These are phyloP conservation scores for Cercopithecus mona DNA, from an alignment of 2,113 vertebrate species.

Conservation along the genomic window DNA sequence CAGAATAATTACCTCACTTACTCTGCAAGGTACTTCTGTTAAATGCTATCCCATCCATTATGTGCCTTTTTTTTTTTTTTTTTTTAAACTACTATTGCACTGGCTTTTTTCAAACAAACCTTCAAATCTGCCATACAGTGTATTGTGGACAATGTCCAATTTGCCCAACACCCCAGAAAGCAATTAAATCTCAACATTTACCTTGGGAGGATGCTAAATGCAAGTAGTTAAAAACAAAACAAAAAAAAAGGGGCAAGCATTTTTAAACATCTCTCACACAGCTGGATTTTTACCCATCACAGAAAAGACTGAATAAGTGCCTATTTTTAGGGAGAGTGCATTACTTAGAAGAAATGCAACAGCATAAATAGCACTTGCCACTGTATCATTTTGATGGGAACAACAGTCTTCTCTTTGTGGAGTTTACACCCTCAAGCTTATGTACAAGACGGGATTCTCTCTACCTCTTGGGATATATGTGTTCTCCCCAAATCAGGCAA, in stretches of 20 bases:
- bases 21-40: neutral
- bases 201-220: constrained; percentile 45
- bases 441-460: accelerated
- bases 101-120: constrained; percentile 40
- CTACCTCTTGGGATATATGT: neutral
- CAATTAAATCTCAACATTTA: constrained; percentile 68
- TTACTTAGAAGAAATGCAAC: neutral
- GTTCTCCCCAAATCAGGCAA: neutral
- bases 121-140: neutral
- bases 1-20: neutral
- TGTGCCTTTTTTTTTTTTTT: neutral
- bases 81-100: neutral
- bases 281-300: constrained; percentile 2
- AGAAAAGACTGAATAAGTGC: neutral
- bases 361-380: neutral
- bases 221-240: neutral
- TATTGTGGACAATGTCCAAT: constrained; percentile 38
- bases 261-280: constrained; percentile 6
- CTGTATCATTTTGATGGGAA: accelerated
- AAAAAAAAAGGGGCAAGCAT: neutral
- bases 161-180: constrained; percentile 60
- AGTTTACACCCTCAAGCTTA: neutral
- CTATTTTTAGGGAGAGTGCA: neutral
- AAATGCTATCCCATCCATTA: neutral
- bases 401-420: neutral